phyloP scores from a whole-genome alignment of 2,113 vertebrate genomes.

The Brienomyrus brachyistius region DNA sequence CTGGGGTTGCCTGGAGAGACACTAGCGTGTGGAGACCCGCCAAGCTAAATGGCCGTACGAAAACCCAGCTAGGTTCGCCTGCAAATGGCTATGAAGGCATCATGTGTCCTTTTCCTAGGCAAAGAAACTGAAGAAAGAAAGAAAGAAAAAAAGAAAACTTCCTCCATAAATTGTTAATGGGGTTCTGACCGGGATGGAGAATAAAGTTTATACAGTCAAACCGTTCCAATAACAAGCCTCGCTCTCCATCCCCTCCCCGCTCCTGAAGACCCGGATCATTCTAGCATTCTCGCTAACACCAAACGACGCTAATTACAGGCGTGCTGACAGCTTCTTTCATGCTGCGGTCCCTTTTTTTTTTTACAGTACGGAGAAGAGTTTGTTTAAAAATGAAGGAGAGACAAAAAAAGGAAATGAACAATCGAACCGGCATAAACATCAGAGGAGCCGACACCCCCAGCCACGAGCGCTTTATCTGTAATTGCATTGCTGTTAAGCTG shows the following conservation, averaged over 20 bases:
- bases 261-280: not conserved
- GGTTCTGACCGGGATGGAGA: slow-evolving; percentile 45
- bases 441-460: slow-evolving; percentile 28
- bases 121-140: slow-evolving; percentile 28
- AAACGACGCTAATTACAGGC: slow-evolving; percentile 47
- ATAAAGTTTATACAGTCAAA: slow-evolving; percentile 53
- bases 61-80: slow-evolving; percentile 39
- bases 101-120: slow-evolving; percentile 34
- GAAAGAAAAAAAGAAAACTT: slow-evolving; percentile 33
- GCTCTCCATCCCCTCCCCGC: slow-evolving; percentile 16
- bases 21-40: not conserved
- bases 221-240: slow-evolving; percentile 47
- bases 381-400: not conserved
- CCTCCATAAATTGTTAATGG: slow-evolving; percentile 51
- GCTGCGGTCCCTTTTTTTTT: not conserved
- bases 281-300: not conserved
- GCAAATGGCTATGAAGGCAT: slow-evolving; percentile 40
- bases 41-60: slow-evolving; percentile 20
- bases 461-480: slow-evolving; percentile 32
- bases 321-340: slow-evolving; percentile 34
- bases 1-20: slow-evolving; percentile 28
- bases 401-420: not conserved
- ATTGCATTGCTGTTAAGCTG: slow-evolving; percentile 34
- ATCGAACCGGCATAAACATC: slow-evolving; percentile 23
- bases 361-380: not conserved